phyloP scores from a whole-genome alignment of 2,113 vertebrate species.

The Sinocyclocheilus maitianheensis region DNA sequence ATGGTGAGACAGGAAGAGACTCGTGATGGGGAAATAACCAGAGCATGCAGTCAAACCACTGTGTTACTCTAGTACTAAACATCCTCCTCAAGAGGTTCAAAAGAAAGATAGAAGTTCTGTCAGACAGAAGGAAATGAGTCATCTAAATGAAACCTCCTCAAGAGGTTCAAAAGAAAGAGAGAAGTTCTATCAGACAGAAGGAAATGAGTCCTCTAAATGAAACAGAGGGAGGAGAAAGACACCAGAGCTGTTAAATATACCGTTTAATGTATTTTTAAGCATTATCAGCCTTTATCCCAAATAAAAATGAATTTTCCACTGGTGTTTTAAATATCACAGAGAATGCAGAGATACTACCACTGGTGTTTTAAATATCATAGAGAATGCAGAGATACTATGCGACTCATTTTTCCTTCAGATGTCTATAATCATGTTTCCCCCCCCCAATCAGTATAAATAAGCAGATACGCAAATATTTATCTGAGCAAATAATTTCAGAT shows the following conservation, averaged over 20 bases:
- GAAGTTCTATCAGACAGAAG: background rate
- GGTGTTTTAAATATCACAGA: background rate
- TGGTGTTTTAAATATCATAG: background rate
- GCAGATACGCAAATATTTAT: no score
- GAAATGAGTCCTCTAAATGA: background rate
- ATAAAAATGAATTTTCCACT: background rate
- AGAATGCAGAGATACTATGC: background rate
- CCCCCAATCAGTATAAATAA: no score
- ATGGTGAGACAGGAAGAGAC: no score
- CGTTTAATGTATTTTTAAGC: background rate
- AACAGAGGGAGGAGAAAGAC: background rate
- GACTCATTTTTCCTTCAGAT: background rate
- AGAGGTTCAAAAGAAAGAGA: background rate
- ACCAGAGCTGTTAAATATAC: background rate
- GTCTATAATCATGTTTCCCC: background rate
- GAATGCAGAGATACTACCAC: no score
- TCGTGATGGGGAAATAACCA: background rate
- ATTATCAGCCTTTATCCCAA: background rate
- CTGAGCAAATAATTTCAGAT: no score
- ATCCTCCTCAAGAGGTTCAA: background rate
- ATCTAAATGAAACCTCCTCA: background rate
- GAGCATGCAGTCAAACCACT: slow-evolving; percentile 3
- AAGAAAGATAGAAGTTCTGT: background rate
- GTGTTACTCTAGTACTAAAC: background rate
- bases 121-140: background rate